Conservation (phyloP, 2,888 invertebrate genomes). For the Macrophya alboannulata region DNA sequence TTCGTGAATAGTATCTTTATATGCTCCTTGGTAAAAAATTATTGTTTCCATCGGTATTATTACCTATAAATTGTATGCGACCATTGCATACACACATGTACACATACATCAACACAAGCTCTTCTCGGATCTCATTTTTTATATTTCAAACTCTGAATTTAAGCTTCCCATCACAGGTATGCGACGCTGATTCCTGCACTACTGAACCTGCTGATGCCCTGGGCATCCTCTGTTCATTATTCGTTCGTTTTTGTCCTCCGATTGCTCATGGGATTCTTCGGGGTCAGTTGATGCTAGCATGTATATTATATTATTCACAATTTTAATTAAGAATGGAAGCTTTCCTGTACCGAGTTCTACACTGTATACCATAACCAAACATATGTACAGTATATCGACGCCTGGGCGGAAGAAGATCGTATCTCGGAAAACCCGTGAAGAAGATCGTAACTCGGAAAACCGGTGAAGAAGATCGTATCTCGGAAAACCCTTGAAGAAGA, state of each 20-base stretch:
- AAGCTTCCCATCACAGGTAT: slow-evolving; percentile 69
- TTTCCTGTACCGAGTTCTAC: no score
- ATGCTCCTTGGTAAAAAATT: not conserved
- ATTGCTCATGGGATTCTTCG: slow-evolving; percentile 77
- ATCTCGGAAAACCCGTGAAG: no score
- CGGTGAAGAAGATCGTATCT: no score
- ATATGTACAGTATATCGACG: not conserved
- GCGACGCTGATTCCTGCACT: slow-evolving; percentile 77
- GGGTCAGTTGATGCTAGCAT: slow-evolving; percentile 71
- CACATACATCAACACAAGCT: not conserved
- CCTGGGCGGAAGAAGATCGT: no score
- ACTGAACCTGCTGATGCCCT: slow-evolving; percentile 76
- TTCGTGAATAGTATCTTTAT: not conserved
- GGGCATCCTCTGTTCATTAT: slow-evolving; percentile 72
- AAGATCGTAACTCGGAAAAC: no score
- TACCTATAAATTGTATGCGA: no score
- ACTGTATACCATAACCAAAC: no score
- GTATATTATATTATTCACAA: not conserved
- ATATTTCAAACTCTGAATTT: not conserved
- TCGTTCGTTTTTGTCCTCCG: slow-evolving; percentile 72
- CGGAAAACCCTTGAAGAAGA: no score
- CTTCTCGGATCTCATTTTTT: not conserved
- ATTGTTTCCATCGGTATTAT: no score
- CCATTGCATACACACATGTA: no score
- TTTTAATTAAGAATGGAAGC: no score